Percentiles rank a stretch among this genome's conserved stretches.
Conservation (phyloP, 2,888 invertebrate species). For the Agrochola circellaris region DNA sequence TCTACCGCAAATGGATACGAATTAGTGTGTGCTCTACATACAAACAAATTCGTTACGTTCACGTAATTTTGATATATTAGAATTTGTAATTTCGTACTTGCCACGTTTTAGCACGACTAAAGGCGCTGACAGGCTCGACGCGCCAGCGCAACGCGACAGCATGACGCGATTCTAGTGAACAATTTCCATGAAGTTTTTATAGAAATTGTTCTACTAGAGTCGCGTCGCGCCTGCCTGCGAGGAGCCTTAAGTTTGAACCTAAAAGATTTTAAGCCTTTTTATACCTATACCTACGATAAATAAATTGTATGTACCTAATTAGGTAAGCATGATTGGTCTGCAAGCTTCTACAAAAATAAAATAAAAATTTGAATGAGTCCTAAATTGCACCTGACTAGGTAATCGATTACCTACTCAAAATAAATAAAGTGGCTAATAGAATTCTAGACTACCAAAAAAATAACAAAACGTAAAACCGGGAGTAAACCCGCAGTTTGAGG, state of each 20-base stretch:
- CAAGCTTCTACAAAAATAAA: not conserved
- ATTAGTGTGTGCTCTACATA: constrained; percentile 8
- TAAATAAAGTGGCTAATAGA: not conserved
- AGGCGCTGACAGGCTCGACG: not conserved
- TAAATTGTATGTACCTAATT: not conserved
- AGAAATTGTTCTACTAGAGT: not conserved
- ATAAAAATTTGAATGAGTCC: not conserved
- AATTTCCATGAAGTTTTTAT: not conserved
- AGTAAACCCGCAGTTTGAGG: constrained; percentile 31
- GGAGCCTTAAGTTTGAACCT: not conserved
- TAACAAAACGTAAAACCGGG: not conserved
- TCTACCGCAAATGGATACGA: constrained; percentile 13
- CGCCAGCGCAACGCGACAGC: not conserved
- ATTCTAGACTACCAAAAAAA: not conserved
- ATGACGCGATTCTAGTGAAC: not conserved
- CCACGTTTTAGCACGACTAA: not conserved
- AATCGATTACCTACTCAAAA: not conserved
- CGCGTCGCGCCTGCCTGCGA: not conserved
- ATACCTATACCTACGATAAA: too few relatives aligned
- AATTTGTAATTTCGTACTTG: not conserved
- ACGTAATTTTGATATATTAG: not conserved
- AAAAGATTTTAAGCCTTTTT: too few relatives aligned
- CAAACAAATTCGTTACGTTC: not conserved
- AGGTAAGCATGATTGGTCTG: too few relatives aligned
- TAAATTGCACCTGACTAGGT: not conserved